Evolutionary conservation across 2,888 invertebrate species (phyloP).

Genomic region (Ormyrus thymus): DNA sequence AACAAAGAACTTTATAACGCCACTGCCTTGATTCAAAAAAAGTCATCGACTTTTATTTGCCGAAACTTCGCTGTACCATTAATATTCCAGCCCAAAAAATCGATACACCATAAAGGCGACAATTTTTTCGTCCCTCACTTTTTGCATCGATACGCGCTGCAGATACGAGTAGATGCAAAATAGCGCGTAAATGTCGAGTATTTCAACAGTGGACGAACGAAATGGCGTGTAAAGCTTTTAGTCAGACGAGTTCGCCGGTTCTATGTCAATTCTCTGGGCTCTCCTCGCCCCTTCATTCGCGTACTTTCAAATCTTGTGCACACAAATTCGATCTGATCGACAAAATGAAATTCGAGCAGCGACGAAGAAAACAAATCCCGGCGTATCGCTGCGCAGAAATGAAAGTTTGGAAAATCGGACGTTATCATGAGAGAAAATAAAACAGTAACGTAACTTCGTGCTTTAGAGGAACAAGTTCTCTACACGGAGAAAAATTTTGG

Average conservation of each 20-base stretch:
- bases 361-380: constrained; percentile 20
- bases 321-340: constrained; percentile 9
- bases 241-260: constrained; percentile 52
- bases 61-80: constrained; percentile 3
- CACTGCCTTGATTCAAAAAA: neutral
- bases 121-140: neutral
- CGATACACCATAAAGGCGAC: neutral
- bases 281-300: neutral
- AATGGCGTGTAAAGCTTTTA: constrained; percentile 65
- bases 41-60: neutral
- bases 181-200: constrained; percentile 30
- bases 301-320: constrained; percentile 28
- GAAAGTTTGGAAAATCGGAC: too few species aligned
- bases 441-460: too few species aligned
- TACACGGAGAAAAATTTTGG: too few species aligned
- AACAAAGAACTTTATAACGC: neutral
- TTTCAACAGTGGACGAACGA: constrained; percentile 42
- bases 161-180: constrained; percentile 17
- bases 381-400: neutral
- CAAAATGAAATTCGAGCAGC: constrained; percentile 29
- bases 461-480: too few species aligned
- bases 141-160: neutral
- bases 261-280: constrained; percentile 37
- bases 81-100: neutral
- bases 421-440: too few species aligned